phyloP scores from a whole-genome alignment of 35 echinoderm and acorn worm species.

The Ptychodera flava region DNA sequence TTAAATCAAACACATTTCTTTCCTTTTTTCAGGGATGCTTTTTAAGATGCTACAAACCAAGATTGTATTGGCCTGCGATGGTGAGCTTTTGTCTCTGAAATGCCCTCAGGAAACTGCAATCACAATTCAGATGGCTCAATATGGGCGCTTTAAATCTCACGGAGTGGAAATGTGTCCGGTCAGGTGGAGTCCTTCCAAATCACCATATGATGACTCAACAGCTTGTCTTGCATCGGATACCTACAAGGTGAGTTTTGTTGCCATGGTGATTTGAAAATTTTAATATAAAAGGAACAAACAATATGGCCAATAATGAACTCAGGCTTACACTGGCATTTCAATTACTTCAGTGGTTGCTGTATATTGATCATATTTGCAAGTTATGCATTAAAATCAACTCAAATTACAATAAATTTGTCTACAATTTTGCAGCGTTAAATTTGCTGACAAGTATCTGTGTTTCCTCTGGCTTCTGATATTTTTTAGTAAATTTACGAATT shows the following conservation, averaged over 20 bases:
- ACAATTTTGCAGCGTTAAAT: too few relatives aligned
- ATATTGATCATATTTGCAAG: not conserved
- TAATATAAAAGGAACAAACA: not conserved
- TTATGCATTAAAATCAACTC: not conserved
- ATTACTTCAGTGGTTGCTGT: not conserved
- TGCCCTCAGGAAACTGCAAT: not conserved
- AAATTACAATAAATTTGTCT: not conserved
- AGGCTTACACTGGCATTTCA: not conserved
- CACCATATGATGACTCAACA: not conserved
- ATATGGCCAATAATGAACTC: not conserved
- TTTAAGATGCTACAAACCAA: not conserved
- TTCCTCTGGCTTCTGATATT: too few relatives aligned
- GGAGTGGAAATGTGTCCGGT: not conserved
- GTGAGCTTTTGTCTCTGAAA: not conserved
- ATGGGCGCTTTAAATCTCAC: not conserved
- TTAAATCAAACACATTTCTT: too few relatives aligned
- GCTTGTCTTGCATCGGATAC: not conserved
- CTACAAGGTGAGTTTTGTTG: not conserved
- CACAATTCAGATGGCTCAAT: not conserved
- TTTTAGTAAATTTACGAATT: too few relatives aligned
- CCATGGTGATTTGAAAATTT: not conserved
- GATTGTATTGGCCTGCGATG: not conserved
- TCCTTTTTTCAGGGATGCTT: not conserved
- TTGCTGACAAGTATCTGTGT: too few relatives aligned
- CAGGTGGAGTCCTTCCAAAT: not conserved